Percentiles rank a stretch among this genome's conserved stretches.
Conservation (phyloP, 1,140 invertebrate genomes). For the Stegodyphus mimosarum region DNA sequence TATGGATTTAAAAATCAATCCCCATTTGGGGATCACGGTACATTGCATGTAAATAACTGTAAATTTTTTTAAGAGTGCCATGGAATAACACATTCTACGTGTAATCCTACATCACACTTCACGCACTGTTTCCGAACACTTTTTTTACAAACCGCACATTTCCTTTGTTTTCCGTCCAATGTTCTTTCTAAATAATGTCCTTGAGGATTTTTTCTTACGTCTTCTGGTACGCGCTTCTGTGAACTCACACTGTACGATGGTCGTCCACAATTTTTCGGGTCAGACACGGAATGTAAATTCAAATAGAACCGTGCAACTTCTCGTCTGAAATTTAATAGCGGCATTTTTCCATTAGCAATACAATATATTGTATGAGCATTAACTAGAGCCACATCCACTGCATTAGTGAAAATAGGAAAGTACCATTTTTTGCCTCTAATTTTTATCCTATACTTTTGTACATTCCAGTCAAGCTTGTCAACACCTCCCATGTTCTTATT, state of each 20-base stretch:
- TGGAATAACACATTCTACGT: slow-evolving; percentile 38
- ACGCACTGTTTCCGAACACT: slow-evolving; percentile 35
- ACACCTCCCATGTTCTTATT: slow-evolving; percentile 31
- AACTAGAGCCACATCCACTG: slow-evolving; percentile 40
- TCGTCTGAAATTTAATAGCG: slow-evolving; percentile 38
- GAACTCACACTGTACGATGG: slow-evolving; percentile 38
- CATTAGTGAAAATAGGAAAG: slow-evolving; percentile 40
- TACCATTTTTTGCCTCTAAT: slow-evolving; percentile 38
- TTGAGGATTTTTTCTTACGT: slow-evolving; percentile 40
- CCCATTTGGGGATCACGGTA: slow-evolving; percentile 38
- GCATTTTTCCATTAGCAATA: slow-evolving; percentile 36
- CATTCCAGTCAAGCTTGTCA: slow-evolving; percentile 34
- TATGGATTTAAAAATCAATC: slow-evolving; percentile 37
- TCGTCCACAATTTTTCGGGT: slow-evolving; percentile 39
- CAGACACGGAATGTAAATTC: slow-evolving; percentile 39
- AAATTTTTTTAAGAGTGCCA: slow-evolving; percentile 38
- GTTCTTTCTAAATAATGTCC: slow-evolving; percentile 36
- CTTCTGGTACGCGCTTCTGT: slow-evolving; percentile 38
- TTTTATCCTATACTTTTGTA: slow-evolving; percentile 40
- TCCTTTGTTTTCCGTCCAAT: slow-evolving; percentile 37
- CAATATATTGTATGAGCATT: slow-evolving; percentile 42
- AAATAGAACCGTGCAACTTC: slow-evolving; percentile 35
- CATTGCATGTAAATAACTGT: slow-evolving; percentile 40
- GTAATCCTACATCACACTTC: slow-evolving; percentile 37
- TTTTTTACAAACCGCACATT: slow-evolving; percentile 11